Conservation (phyloP, 2,888 invertebrate species). For the Pogonocherus hispidulus region DNA sequence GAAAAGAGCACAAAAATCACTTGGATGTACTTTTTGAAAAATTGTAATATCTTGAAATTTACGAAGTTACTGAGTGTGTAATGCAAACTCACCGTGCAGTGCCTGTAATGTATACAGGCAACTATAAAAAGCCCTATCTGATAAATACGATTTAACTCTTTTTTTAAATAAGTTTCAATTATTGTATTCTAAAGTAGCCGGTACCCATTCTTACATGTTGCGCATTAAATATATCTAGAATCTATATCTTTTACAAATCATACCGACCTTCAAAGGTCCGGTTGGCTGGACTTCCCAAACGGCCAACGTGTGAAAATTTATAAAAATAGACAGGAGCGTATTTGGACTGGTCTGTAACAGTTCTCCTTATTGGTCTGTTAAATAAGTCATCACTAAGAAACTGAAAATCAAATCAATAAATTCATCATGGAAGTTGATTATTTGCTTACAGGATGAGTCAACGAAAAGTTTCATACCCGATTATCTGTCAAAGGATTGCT, state of each 20-base stretch:
- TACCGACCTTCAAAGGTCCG: constrained; percentile 40
- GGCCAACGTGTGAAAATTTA: constrained; percentile 55
- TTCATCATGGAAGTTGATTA: too few species aligned
- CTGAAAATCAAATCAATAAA: constrained; percentile 60
- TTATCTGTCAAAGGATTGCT: too few species aligned
- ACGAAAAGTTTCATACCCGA: not conserved
- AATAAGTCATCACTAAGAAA: constrained; percentile 67
- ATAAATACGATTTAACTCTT: too few species aligned
- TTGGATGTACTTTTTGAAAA: too few species aligned
- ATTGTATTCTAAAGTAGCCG: not conserved
- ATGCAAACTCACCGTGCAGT: too few species aligned
- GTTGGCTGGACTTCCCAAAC: constrained; percentile 38
- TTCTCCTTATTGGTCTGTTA: constrained; percentile 65
- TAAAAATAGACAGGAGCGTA: constrained; percentile 53
- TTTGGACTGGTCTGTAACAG: constrained; percentile 68
- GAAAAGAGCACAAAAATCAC: too few species aligned
- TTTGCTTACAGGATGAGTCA: too few species aligned
- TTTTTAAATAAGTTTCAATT: too few species aligned
- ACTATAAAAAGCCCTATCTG: too few species aligned
- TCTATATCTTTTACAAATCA: not conserved
- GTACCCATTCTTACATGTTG: not conserved
- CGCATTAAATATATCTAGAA: not conserved
- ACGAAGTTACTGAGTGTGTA: too few species aligned
- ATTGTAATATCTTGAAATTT: too few species aligned
- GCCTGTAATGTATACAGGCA: too few species aligned